Evolutionary conservation across 2,797 vertebrate genomes (phyloP).

Genomic region (Odontamblyopus lacepedii): DNA sequence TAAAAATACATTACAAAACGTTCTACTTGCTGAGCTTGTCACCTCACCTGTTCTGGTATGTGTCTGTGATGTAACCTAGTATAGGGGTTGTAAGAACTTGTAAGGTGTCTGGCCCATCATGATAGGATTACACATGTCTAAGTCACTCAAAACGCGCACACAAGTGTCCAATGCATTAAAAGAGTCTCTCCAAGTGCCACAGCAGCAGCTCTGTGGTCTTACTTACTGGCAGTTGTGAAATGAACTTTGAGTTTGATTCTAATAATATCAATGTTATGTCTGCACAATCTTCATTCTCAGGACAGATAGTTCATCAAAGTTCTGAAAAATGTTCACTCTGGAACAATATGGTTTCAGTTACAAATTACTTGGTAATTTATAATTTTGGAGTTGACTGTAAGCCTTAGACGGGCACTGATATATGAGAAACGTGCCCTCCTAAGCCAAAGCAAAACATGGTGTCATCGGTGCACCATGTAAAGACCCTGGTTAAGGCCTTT

Average conservation of each 20-base stretch:
- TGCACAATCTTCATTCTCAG: not conserved
- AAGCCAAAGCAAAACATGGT: not conserved
- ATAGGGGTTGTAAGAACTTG: not conserved
- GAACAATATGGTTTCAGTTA: not conserved
- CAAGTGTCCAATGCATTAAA: not conserved
- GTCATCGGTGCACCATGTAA: constrained; percentile 3
- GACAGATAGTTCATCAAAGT: not conserved
- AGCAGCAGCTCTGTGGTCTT: not conserved
- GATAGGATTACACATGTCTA: not conserved
- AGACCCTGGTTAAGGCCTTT: not conserved
- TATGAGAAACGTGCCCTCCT: not conserved
- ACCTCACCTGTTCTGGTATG: not conserved
- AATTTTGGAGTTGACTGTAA: not conserved
- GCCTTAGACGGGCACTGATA: constrained; percentile 8
- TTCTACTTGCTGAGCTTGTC: not conserved
- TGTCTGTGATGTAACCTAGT: not conserved
- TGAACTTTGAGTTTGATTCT: too few relatives aligned
- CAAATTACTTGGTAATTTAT: not conserved
- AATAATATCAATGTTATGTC: not conserved
- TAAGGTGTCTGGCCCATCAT: too few relatives aligned
- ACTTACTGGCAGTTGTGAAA: not conserved
- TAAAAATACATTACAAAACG: too few relatives aligned
- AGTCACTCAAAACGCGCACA: not conserved
- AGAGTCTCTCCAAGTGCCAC: not conserved
- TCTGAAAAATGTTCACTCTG: not conserved